phyloP scores from a whole-genome alignment of 2,888 invertebrate species.

The Danaus chrysippus region DNA sequence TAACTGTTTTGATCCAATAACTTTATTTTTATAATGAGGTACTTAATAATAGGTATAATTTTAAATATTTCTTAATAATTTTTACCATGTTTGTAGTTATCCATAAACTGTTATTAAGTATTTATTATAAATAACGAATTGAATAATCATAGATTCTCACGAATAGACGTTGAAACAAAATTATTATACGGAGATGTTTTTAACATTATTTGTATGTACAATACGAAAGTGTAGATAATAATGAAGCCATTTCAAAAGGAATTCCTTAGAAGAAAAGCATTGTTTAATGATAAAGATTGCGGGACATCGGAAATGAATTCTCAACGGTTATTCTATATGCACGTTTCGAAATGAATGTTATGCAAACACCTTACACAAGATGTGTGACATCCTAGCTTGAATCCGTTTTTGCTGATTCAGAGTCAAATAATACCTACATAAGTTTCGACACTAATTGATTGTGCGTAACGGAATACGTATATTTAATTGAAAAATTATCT shows the following conservation, averaged over 20 bases:
- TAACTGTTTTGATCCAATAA: too few relatives aligned
- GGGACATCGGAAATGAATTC: constrained; percentile 17
- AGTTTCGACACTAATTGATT: neutral
- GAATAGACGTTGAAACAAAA: neutral
- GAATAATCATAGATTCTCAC: neutral
- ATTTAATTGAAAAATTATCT: too few relatives aligned
- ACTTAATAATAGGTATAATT: too few relatives aligned
- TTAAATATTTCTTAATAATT: too few relatives aligned
- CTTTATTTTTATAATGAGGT: too few relatives aligned
- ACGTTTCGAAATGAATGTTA: constrained; percentile 20
- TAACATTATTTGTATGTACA: neutral
- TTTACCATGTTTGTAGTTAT: neutral
- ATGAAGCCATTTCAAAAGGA: constrained; percentile 11
- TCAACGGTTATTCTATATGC: constrained; percentile 18
- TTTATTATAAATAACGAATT: neutral
- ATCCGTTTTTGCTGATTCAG: constrained; percentile 20
- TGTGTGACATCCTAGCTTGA: constrained; percentile 22
- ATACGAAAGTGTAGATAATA: constrained; percentile 12
- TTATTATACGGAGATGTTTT: constrained; percentile 3
- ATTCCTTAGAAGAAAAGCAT: constrained; percentile 11
- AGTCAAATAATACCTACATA: constrained; percentile 4
- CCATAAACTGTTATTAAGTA: neutral
- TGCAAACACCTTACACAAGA: constrained; percentile 22
- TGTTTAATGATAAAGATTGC: constrained; percentile 16
- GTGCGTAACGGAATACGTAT: neutral